Percentiles rank a stretch among this genome's conserved stretches.
Evolutionary conservation across 2,797 vertebrate species (phyloP).

Genomic region (Staurois parvus): DNA sequence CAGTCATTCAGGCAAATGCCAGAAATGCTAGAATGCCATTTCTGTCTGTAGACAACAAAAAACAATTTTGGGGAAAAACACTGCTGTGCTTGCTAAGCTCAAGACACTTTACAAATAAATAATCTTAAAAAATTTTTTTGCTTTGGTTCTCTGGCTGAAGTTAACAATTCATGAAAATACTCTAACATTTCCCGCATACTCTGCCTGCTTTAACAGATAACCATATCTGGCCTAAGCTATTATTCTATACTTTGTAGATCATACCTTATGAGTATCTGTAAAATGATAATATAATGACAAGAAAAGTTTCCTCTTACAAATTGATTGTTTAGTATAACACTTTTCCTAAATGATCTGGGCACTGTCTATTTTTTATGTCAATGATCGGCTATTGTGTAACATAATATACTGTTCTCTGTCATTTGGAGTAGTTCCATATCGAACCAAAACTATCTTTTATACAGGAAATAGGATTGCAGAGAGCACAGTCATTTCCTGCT

Average conservation of each 20-base stretch:
- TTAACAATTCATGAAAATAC: background rate
- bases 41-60: too few species aligned
- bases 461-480: conserved; percentile 87
- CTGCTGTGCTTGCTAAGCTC: background rate
- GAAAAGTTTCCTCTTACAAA: conserved; percentile 33
- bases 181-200: background rate
- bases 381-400: conserved; percentile 69
- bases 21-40: too few species aligned
- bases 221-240: background rate
- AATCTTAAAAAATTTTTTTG: background rate
- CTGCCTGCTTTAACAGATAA: background rate
- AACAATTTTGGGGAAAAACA: background rate
- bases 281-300: background rate
- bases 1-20: too few species aligned
- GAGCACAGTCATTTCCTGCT: conserved; percentile 88
- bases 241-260: background rate
- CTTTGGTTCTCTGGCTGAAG: background rate
- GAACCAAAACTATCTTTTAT: conserved; percentile 79
- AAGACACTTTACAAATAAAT: background rate
- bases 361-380: background rate
- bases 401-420: conserved; percentile 78
- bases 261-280: background rate
- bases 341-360: background rate
- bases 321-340: conserved; percentile 69
- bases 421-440: conserved; percentile 74